phyloP scores from a whole-genome alignment of 2,797 vertebrate genomes.

The Pseudochirops corinnae region DNA sequence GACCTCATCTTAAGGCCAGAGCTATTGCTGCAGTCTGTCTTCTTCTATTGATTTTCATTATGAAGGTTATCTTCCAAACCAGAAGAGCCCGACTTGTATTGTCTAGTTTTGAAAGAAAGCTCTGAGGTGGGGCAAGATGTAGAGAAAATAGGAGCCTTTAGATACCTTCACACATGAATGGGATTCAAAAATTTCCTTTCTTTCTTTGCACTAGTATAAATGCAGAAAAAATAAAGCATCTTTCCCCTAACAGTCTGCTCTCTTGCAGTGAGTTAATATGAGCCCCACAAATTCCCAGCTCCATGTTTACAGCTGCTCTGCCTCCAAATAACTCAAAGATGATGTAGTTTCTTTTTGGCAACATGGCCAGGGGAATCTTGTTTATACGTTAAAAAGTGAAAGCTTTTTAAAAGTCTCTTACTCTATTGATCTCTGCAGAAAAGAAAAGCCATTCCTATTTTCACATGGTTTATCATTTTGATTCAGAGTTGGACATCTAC shows the following conservation, averaged over 20 bases:
- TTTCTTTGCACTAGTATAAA: slow-evolving; percentile 39
- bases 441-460: slow-evolving; percentile 67
- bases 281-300: not conserved
- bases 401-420: slow-evolving; percentile 64
- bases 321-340: slow-evolving; percentile 56
- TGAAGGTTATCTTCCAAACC: slow-evolving; percentile 70
- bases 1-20: not conserved
- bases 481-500: slow-evolving; percentile 58
- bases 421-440: slow-evolving; percentile 56
- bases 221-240: slow-evolving; percentile 26
- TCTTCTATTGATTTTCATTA: slow-evolving; percentile 45
- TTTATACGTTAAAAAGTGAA: slow-evolving; percentile 60
- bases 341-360: slow-evolving; percentile 31
- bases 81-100: slow-evolving; percentile 43
- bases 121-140: not conserved
- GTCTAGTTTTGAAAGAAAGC: slow-evolving; percentile 34
- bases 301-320: slow-evolving; percentile 50
- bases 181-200: slow-evolving; percentile 31
- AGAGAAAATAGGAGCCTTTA: not conserved
- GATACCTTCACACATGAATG: not conserved
- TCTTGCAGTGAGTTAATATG: slow-evolving; percentile 21
- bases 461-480: slow-evolving; percentile 57
- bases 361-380: not conserved
- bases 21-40: slow-evolving; percentile 47
- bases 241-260: slow-evolving; percentile 39